A percentile compares a stretch with the other conserved stretches of the same genome.
Conservation (phyloP, 1,140 invertebrate genomes). For the Teleogryllus occipitalis region DNA sequence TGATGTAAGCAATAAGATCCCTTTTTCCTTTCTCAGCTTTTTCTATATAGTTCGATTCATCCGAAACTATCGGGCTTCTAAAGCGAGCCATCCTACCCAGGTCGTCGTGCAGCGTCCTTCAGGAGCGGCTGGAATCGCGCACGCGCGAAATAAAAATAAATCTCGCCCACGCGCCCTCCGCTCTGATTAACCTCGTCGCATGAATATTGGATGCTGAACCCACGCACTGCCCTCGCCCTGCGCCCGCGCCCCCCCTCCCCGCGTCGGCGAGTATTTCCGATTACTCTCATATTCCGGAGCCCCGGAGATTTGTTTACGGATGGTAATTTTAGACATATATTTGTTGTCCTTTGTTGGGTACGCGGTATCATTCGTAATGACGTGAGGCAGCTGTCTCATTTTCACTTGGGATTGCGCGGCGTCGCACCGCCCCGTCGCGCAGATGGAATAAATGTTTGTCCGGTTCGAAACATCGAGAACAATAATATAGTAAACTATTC, state of each 20-base stretch:
- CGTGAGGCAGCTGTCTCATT: background rate
- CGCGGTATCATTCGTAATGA: background rate
- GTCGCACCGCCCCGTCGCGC: too few species aligned
- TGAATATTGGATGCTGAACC: background rate
- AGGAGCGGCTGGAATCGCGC: too few species aligned
- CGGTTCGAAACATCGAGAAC: too few species aligned
- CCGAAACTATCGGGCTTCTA: too few species aligned
- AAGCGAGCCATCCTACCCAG: too few species aligned
- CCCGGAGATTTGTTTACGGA: background rate
- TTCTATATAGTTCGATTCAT: too few species aligned
- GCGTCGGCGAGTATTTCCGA: background rate
- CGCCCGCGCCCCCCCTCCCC: too few species aligned
- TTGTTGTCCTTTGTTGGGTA: background rate
- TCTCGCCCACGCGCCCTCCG: background rate
- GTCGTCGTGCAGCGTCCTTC: too few species aligned
- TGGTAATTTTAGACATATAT: background rate
- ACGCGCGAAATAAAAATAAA: background rate
- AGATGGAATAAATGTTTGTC: too few species aligned
- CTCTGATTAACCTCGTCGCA: background rate
- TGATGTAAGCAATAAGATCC: too few species aligned
- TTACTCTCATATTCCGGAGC: background rate
- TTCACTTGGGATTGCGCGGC: background rate
- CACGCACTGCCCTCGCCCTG: background rate
- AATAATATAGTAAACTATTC: too few species aligned
- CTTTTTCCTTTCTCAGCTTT: too few species aligned